A percentile compares a stretch with the other conserved stretches of the same genome.
Evolutionary conservation across 2,888 invertebrate species (phyloP).

Genomic region (Acanthosepion esculentum): DNA sequence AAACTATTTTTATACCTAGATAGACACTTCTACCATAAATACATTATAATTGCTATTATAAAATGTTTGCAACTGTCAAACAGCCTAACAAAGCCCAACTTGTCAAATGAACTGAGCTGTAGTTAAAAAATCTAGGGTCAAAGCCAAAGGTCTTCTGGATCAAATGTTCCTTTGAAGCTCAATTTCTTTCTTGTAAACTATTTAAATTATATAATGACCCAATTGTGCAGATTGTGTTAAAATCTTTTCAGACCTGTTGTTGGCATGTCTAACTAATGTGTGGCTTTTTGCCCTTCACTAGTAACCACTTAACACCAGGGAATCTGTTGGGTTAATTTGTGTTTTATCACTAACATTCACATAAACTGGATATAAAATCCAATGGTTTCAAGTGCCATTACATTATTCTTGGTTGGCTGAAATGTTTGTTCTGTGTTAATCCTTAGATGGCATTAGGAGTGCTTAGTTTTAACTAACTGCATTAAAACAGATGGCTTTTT

Average conservation of each 20-base stretch:
- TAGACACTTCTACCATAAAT: neutral
- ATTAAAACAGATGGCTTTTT: too few relatives aligned
- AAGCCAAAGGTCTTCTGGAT: neutral
- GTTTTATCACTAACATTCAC: neutral
- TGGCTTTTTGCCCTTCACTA: neutral
- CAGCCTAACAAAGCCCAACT: neutral
- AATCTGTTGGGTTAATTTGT: neutral
- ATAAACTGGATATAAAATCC: neutral
- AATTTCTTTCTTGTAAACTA: conserved; percentile 33
- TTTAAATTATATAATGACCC: neutral
- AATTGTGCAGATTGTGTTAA: neutral
- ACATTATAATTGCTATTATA: neutral
- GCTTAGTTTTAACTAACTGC: too few relatives aligned
- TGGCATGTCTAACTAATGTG: neutral
- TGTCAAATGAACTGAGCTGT: neutral
- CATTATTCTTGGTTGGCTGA: too few relatives aligned
- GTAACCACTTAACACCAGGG: neutral
- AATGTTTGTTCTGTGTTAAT: too few relatives aligned
- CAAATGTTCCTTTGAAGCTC: neutral
- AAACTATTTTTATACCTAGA: neutral
- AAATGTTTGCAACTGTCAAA: neutral
- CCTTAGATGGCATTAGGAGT: too few relatives aligned
- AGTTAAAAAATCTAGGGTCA: neutral
- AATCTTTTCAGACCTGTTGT: neutral
- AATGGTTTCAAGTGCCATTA: too few relatives aligned